These are phyloP conservation scores for Siniperca scherzeri DNA, from an alignment of 2,797 vertebrate species.

Conservation along the genomic window DNA sequence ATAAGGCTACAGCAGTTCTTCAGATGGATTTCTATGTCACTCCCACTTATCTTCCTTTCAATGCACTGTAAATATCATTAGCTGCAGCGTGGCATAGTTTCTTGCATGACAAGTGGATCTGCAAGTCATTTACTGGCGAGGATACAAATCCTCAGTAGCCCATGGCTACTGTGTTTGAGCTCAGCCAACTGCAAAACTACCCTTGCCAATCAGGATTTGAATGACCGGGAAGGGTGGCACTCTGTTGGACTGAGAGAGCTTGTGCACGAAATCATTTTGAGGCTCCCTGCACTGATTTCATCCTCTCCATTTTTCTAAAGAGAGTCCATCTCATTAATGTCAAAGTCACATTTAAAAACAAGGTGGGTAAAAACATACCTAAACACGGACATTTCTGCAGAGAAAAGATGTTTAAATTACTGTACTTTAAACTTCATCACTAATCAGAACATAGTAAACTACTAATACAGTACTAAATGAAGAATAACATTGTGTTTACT, in stretches of 20 bases:
- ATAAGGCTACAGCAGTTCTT: background rate
- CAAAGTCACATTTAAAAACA: conserved; percentile 6
- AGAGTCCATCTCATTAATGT: background rate
- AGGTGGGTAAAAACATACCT: background rate
- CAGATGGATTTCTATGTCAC: conserved; percentile 12
- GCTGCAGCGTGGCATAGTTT: conserved; percentile 59
- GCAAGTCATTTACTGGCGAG: conserved; percentile 32
- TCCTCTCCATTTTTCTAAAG: background rate
- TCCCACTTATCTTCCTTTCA: conserved; percentile 18
- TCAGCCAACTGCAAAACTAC: conserved; percentile 35
- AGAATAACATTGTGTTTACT: background rate
- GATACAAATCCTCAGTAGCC: conserved; percentile 36
- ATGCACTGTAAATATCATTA: conserved; percentile 56
- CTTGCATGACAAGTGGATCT: conserved; percentile 51
- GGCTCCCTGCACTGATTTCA: background rate
- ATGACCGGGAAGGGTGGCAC: conserved; percentile 6
- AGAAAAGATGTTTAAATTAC: background rate
- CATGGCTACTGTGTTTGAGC: conserved; percentile 22
- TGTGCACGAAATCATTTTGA: background rate
- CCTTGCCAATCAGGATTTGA: conserved; percentile 35
- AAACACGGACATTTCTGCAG: background rate
- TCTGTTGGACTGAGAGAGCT: background rate
- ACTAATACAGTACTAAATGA: background rate
- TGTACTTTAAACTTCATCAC: background rate
- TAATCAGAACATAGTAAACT: background rate